Evolutionary conservation across 2,113 vertebrate species (phyloP).

Genomic region (Toxotes jaculatrix): DNA sequence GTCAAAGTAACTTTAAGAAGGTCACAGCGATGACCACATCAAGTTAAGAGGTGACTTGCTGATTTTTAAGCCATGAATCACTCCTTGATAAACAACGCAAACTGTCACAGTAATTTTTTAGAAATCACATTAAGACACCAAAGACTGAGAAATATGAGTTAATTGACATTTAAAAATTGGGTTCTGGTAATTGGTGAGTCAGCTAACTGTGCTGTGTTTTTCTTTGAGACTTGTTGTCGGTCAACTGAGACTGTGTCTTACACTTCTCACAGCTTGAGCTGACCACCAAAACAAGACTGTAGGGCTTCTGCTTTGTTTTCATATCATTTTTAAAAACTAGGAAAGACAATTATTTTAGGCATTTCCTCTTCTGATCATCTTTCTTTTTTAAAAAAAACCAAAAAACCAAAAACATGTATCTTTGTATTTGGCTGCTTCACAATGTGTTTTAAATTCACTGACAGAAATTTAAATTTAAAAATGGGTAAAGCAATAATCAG

Average conservation of each 20-base stretch:
- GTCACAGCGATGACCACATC: slow-evolving; percentile 29
- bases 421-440: neutral
- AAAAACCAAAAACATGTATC: neutral
- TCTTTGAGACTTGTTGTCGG: neutral
- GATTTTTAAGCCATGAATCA: slow-evolving; percentile 33
- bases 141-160: slow-evolving; percentile 33
- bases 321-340: slow-evolving; percentile 12
- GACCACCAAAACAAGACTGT: slow-evolving; percentile 35
- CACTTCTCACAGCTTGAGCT: slow-evolving; percentile 13
- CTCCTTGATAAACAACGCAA: neutral
- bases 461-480: neutral
- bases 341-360: neutral
- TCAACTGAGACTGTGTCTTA: slow-evolving; percentile 12
- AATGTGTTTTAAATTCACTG: neutral
- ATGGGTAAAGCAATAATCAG: neutral
- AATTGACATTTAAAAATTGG: slow-evolving; percentile 58
- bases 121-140: neutral
- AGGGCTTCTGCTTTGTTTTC: slow-evolving; percentile 14
- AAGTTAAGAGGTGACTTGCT: slow-evolving; percentile 29
- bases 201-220: slow-evolving; percentile 20
- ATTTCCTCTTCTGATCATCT: neutral
- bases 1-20: slow-evolving; percentile 11
- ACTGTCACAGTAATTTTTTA: neutral
- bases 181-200: slow-evolving; percentile 63
- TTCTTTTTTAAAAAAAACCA: neutral